phyloP scores from a whole-genome alignment of 2,888 invertebrate genomes.

The Tipula vernalis region DNA sequence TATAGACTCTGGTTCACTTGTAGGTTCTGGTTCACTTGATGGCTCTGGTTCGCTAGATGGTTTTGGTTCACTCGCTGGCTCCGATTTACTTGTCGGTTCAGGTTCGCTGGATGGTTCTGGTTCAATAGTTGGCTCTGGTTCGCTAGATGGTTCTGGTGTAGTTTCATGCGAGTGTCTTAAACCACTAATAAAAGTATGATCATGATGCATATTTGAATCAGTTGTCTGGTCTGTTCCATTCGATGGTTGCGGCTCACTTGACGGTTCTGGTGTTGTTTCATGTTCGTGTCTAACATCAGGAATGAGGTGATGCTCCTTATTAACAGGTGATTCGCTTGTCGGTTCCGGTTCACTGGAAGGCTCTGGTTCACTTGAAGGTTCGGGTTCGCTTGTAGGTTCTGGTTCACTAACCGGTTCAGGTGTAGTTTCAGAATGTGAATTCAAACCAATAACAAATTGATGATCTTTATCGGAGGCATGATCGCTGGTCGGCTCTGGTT shows the following conservation, averaged over 20 bases:
- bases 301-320: conserved; percentile 20
- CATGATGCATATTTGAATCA: background rate
- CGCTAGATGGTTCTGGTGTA: conserved; percentile 18
- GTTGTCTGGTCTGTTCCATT: conserved; percentile 18
- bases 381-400: conserved; percentile 28
- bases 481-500: conserved; percentile 20
- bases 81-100: conserved; percentile 19
- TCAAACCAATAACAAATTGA: background rate
- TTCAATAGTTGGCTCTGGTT: conserved; percentile 12
- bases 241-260: conserved; percentile 12
- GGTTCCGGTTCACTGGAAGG: conserved; percentile 28
- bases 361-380: conserved; percentile 30
- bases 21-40: conserved; percentile 15
- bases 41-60: conserved; percentile 14
- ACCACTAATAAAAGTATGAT: background rate
- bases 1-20: conserved; percentile 14
- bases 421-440: background rate
- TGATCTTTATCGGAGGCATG: background rate
- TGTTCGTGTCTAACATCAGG: background rate
- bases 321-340: conserved; percentile 20
- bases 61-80: conserved; percentile 11
- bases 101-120: conserved; percentile 19
- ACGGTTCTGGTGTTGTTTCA: conserved; percentile 19
- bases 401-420: conserved; percentile 12
- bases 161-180: conserved; percentile 17